Percentiles rank a stretch among this genome's conserved stretches.
Evolutionary conservation across 2,888 invertebrate genomes (phyloP).

Genomic region (Microplitis manilae): DNA sequence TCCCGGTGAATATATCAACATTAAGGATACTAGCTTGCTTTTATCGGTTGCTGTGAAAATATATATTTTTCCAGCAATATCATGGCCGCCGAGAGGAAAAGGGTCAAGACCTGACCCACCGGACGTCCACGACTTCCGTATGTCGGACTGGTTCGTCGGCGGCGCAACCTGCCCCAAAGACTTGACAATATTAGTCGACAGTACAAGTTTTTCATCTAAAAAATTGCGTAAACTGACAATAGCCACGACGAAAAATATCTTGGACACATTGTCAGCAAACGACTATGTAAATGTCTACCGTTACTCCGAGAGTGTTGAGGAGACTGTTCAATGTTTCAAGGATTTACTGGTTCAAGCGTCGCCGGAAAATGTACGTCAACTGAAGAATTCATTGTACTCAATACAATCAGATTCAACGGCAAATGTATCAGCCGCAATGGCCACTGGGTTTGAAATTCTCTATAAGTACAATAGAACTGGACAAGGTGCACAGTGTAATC

Average conservation of each 20-base stretch:
- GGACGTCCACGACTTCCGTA: constrained; percentile 93
- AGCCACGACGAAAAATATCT: constrained; percentile 88
- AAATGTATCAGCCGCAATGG: constrained; percentile 93
- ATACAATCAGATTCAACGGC: constrained; percentile 85
- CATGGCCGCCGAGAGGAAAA: constrained; percentile 80
- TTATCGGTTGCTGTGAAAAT: constrained; percentile 24
- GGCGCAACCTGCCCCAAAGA: constrained; percentile 98
- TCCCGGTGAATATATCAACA: constrained; percentile 78
- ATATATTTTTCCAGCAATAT: constrained; percentile 76
- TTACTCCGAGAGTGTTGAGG: constrained; percentile 87
- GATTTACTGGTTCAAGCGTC: constrained; percentile 90
- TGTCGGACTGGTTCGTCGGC: constrained; percentile 96
- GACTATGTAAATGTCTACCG: constrained; percentile 97
- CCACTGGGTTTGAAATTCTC: constrained; percentile 91
- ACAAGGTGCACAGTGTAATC: constrained; percentile 95
- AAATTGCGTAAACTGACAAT: constrained; percentile 88
- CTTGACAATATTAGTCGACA: constrained; percentile 94
- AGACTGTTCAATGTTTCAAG: constrained; percentile 92
- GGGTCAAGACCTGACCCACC: constrained; percentile 79
- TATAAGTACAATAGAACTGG: constrained; percentile 90
- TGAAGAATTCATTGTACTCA: constrained; percentile 83
- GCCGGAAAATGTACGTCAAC: constrained; percentile 85
- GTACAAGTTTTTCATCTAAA: constrained; percentile 88
- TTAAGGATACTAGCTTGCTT: constrained; percentile 18
- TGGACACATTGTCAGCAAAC: constrained; percentile 96